Base-by-base conservation (phyloP, 2,797 vertebrate genomes). In the Poecilia wingei region DNA sequence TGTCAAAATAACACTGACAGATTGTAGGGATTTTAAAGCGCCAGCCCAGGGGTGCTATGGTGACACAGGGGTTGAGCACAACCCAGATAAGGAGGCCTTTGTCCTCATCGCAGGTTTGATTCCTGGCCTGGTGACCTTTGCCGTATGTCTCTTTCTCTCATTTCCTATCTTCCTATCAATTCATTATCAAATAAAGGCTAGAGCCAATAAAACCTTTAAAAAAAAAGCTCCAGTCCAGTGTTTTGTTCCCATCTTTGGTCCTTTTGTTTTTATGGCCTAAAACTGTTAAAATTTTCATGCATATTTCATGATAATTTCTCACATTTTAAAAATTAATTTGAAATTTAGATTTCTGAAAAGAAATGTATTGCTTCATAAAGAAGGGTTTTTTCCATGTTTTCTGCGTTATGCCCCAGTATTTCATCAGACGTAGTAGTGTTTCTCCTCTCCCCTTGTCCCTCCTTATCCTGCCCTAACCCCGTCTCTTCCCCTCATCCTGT, bases 391-490 rank as follows among this genome's bases (percentile, higher is more conserved):
- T 66, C 53, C 76, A 64, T 22, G n/a, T 13, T 59, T 68, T 22
- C 43, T 33, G 33, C 0, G 3, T 25, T 61, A 45, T 70, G 69
- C 39, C 33, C 79, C 66, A 1, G 25, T 4, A 3, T 86, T 75
- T 68, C 68, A 77, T 82, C 66, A 55, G 68, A 53, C 20, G 4
- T 43, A 77, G 12, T 83, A 84, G 69, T 69, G 84, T 83, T 79
- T 78, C 73, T 79, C 79, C 86, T 91, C 84, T 79, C 93, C 92
- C 73, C 86, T 51, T 51, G 72, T 25, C 74, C 46, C 6, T 89
- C 80, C 46, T 78, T 79, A 79, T 74, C 70, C 77, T 41, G 75
- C 16, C 28, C 81, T 76, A 73, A 80, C 10, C 66, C 22, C 33
- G 2, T 8, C 31, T 7, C 36, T n/a, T 41, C 9, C 82, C 68